Conservation (phyloP, 2,113 vertebrate genomes). For the Ophiodon elongatus region DNA sequence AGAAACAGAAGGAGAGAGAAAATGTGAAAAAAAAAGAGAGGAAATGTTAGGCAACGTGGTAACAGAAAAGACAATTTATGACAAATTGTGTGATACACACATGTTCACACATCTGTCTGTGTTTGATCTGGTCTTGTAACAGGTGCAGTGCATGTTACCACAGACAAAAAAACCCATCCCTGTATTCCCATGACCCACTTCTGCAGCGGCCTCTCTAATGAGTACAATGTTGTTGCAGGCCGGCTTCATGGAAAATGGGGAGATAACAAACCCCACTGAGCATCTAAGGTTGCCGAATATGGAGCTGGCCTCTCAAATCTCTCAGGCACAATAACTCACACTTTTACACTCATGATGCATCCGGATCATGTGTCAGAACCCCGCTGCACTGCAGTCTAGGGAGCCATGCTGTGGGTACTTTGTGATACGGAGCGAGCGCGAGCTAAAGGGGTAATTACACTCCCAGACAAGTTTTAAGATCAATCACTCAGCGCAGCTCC, state of each 20-base stretch:
- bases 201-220: slow-evolving; percentile 26
- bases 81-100: background rate
- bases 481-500: slow-evolving; percentile 58
- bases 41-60: slow-evolving; percentile 1
- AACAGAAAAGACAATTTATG: slow-evolving; percentile 13
- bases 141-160: slow-evolving; percentile 38
- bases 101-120: slow-evolving; percentile 3
- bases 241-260: slow-evolving; percentile 27
- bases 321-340: slow-evolving; percentile 49
- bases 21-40: background rate
- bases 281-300: slow-evolving; percentile 42
- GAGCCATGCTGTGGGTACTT: slow-evolving; percentile 16
- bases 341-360: slow-evolving; percentile 48
- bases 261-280: slow-evolving; percentile 53
- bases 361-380: slow-evolving; percentile 57
- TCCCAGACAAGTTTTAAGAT: slow-evolving; percentile 68
- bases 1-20: slow-evolving; percentile 21
- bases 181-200: slow-evolving; percentile 60
- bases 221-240: slow-evolving; percentile 10
- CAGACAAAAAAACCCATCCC: background rate
- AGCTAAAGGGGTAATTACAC: slow-evolving; percentile 67
- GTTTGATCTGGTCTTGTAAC: slow-evolving; percentile 60
- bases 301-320: slow-evolving; percentile 49
- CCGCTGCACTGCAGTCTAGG: slow-evolving; percentile 31
- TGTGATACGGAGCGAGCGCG: slow-evolving; percentile 7